phyloP scores from a whole-genome alignment of 92 coral and sea anemone species.

The Umimayanthus kanabou region DNA sequence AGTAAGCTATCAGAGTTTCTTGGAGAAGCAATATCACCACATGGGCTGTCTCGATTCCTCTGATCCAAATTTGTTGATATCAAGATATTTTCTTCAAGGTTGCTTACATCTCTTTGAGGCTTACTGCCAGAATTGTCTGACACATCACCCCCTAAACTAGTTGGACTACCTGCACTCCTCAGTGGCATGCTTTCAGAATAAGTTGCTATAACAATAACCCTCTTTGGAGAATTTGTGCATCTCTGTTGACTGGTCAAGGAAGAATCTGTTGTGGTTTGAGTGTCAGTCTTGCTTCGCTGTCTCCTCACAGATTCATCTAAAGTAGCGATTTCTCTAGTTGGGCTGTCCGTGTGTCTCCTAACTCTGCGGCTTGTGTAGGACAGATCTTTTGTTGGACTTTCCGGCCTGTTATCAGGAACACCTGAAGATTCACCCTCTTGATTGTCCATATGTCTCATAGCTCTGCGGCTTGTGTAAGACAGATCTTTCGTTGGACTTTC shows the following conservation, averaged over 20 bases:
- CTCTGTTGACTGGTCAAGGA: not conserved
- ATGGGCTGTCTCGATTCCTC: not conserved
- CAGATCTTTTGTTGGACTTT: not conserved
- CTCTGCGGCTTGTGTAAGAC: not conserved
- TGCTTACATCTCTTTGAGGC: not conserved
- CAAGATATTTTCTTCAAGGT: not conserved
- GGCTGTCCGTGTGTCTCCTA: conserved; percentile 16
- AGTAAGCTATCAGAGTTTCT: not conserved
- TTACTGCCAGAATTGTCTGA: not conserved
- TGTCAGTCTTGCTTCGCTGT: not conserved
- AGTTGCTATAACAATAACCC: conserved; percentile 12
- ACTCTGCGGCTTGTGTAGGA: not conserved
- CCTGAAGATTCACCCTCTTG: not conserved
- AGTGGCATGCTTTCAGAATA: conserved; percentile 10
- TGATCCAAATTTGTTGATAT: conserved; percentile 6
- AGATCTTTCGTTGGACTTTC: not conserved
- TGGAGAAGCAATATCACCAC: not conserved
- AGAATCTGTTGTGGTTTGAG: not conserved
- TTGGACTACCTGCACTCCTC: not conserved
- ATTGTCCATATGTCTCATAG: too few relatives aligned
- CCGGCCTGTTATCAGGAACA: not conserved
- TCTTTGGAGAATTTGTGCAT: conserved; percentile 13
- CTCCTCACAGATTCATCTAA: not conserved
- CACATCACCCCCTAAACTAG: not conserved
- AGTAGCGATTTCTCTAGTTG: not conserved